A percentile compares a stretch with the other conserved stretches of the same genome.
These are phyloP conservation scores for Polypterus bichir DNA, from an alignment of 2,113 vertebrate species.

Conservation along the genomic window DNA sequence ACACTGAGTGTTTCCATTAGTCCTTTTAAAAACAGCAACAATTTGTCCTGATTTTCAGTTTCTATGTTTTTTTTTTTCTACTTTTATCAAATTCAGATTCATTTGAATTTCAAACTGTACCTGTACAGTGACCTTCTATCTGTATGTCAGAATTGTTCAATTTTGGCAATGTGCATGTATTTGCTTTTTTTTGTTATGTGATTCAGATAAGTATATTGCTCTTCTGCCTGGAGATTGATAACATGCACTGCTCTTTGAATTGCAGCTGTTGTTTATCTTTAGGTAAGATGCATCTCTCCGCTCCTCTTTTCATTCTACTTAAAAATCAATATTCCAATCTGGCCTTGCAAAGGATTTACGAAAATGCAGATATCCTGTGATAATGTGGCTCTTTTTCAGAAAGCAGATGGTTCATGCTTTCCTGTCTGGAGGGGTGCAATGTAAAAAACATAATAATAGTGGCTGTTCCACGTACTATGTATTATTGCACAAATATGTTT, in stretches of 20 bases:
- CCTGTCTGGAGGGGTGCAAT: background rate
- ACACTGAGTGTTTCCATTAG: background rate
- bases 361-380: constrained; percentile 26
- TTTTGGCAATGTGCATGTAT: background rate
- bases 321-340: constrained; percentile 43
- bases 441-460: too few species aligned
- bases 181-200: background rate
- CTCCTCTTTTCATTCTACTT: constrained; percentile 36
- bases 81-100: background rate
- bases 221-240: constrained; percentile 24
- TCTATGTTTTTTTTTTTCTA: background rate
- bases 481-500: too few species aligned
- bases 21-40: background rate
- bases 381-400: constrained; percentile 37
- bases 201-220: constrained; percentile 4
- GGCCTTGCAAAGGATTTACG: constrained; percentile 27
- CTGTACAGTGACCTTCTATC: background rate
- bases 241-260: constrained; percentile 29
- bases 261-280: constrained; percentile 39
- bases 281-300: constrained; percentile 29
- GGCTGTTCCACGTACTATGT: too few species aligned
- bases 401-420: constrained; percentile 23
- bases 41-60: background rate
- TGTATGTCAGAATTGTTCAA: constrained; percentile 4
- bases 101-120: background rate